phyloP scores from a whole-genome alignment of 2,797 vertebrate species.

The Aphelocoma californica region DNA sequence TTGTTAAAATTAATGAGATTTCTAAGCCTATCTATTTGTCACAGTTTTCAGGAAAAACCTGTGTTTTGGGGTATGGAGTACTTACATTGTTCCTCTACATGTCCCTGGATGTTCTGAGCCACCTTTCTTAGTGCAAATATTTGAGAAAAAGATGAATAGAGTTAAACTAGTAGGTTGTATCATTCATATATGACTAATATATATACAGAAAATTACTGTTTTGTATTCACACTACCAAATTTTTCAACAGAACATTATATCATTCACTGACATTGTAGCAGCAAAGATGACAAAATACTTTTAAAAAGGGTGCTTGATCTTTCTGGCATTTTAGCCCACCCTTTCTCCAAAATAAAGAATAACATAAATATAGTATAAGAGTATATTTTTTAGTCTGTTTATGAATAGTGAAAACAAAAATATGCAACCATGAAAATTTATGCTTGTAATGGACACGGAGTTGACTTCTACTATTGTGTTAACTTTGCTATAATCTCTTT shows the following conservation, averaged over 20 bases:
- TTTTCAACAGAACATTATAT: background rate
- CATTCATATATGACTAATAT: background rate
- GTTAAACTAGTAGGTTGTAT: background rate
- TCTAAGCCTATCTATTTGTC: background rate
- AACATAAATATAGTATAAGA: background rate
- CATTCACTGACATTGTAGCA: background rate
- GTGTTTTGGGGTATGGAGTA: background rate
- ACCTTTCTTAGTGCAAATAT: background rate
- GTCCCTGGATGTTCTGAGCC: background rate
- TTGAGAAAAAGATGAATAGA: background rate
- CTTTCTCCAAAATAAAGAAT: slow-evolving; percentile 34
- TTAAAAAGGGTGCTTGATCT: background rate
- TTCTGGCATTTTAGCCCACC: background rate
- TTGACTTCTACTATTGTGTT: background rate
- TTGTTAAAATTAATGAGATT: background rate
- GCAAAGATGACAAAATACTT: background rate
- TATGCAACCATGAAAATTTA: background rate
- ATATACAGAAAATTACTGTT: background rate
- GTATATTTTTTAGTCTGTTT: background rate
- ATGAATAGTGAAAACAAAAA: slow-evolving; percentile 50
- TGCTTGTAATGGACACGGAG: background rate
- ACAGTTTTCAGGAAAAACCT: background rate
- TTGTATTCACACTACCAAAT: background rate
- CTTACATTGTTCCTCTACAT: rapidly evolving
- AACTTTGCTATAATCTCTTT: background rate